phyloP scores from a whole-genome alignment of 2,113 vertebrate genomes.

The Ophthalmolycus amberensis region DNA sequence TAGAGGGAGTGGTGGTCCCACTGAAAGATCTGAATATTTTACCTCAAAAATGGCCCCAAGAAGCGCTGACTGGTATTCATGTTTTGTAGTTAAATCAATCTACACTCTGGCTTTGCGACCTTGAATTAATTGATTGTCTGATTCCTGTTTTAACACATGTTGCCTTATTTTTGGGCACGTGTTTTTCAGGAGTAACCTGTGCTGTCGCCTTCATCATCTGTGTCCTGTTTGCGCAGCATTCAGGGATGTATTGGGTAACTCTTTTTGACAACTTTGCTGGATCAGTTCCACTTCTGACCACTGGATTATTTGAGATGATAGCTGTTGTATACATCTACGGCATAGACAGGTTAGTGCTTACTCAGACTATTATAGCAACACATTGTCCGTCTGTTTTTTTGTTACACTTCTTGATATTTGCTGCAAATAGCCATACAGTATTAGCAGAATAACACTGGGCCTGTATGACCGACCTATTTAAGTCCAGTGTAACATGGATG shows the following conservation, averaged over 20 bases:
- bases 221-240: constrained; percentile 90
- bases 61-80: constrained; percentile 82
- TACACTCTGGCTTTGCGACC: too few species aligned
- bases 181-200: constrained; percentile 86
- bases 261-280: constrained; percentile 91
- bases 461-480: too few species aligned
- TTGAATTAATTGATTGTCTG: too few species aligned
- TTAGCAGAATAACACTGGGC: background rate
- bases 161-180: constrained; percentile 14
- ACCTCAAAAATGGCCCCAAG: constrained; percentile 87
- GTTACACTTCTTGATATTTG: background rate
- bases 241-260: constrained; percentile 93
- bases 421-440: background rate
- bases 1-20: constrained; percentile 90
- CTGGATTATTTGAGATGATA: constrained; percentile 93
- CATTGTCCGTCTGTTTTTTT: background rate
- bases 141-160: background rate
- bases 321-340: constrained; percentile 91
- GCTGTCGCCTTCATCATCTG: constrained; percentile 82
- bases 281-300: constrained; percentile 90
- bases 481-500: too few species aligned
- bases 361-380: background rate
- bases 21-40: constrained; percentile 86
- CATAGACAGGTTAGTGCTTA: constrained; percentile 73
- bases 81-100: background rate